Base-by-base conservation (phyloP, 2,113 vertebrate genomes). In the Falcunculus frontatus region DNA sequence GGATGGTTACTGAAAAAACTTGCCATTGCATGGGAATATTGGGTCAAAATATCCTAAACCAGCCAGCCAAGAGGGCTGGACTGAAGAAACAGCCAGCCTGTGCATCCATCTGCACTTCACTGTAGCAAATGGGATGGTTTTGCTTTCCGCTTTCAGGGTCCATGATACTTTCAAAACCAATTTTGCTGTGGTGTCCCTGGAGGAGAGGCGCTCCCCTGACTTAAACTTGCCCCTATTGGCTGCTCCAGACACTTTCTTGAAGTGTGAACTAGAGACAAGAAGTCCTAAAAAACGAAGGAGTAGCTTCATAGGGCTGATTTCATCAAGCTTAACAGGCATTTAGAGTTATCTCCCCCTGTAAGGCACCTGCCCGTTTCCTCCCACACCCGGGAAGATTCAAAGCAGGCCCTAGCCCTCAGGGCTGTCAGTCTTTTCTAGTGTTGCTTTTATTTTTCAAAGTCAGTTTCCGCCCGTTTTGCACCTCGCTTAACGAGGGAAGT, bases 1-100 rank as follows among this genome's bases (percentile, higher is more conserved):
- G 11, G 35, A 56, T 32, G 21, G 18, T 42, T 69, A n/a, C 50
- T 74, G 37, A 35, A 39, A 80, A 32, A n/a, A 57, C 21, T 2
- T 3, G 5, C 11, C 5, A 0, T 25, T 0, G 0, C 8, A 4
- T 22, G 44, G 22, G 29, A 35, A 21, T 37, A 11, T 15, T 16
- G 3, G 27, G 26, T 27, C 22, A 68, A 35, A 59, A 47, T 26
- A 44, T 13, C n/a, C 9, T 50, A 73, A 15, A 5, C 26, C 22
- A 53, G 14, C 1, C 16, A 65, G 8, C 6, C 8, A 7, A 3
- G 53, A 39, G 39, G 59, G 35, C 23, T 72, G 42, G 63, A 62
- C 13, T 4, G 39, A 46, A 46, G 29, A 32, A 42, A 30, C 50
- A 84, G 26, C 26, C 55, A 60, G 10, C 17, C 13, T 26, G 6